Evolutionary conservation across 2,113 vertebrate species (phyloP).

Genomic region (Camelus bactrianus): DNA sequence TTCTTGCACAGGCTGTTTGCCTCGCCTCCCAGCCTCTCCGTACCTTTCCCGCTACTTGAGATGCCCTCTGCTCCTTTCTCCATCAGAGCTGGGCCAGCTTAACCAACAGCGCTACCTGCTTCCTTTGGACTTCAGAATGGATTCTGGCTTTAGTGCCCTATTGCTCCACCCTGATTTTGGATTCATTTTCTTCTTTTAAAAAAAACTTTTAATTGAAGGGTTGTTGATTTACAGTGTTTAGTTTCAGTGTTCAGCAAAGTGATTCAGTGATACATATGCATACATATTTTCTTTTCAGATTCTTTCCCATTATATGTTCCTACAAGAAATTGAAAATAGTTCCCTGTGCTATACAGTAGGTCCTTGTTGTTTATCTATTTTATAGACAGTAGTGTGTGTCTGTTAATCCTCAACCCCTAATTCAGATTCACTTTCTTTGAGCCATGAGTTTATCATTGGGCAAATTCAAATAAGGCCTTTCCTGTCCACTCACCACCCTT

Average conservation of each 20-base stretch:
- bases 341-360: no score
- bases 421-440: conserved; percentile 25
- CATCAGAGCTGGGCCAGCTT: background rate
- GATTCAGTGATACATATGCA: no score
- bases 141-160: background rate
- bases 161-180: background rate
- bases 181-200: background rate
- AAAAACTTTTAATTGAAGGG: no score
- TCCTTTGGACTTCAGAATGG: background rate
- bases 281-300: no score
- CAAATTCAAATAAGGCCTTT: background rate
- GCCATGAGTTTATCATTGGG: background rate
- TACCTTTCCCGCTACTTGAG: background rate
- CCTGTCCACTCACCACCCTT: background rate
- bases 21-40: background rate
- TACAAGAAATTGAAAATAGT: no score
- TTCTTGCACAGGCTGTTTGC: background rate
- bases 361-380: no score
- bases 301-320: no score
- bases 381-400: no score
- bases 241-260: no score
- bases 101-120: background rate
- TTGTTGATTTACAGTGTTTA: no score
- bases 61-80: background rate
- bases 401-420: no score